Conservation (phyloP, 2,888 invertebrate species). For the Anagyrus pseudococci region DNA sequence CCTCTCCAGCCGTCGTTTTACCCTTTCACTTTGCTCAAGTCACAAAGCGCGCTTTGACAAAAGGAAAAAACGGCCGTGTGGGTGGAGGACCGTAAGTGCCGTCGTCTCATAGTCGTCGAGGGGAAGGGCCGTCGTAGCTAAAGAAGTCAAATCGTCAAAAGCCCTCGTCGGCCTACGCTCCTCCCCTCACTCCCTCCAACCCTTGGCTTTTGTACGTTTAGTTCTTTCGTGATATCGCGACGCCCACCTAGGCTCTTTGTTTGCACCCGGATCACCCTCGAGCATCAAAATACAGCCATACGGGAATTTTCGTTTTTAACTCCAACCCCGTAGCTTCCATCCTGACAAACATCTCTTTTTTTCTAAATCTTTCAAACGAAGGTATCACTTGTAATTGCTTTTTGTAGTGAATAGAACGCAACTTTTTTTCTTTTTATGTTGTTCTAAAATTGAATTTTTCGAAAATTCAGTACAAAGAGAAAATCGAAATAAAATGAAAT, state of each 20-base stretch:
- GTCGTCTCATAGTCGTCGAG: background rate
- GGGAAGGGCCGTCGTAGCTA: background rate
- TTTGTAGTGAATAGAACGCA: no score
- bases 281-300: background rate
- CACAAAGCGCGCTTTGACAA: background rate
- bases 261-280: background rate
- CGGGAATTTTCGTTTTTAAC: background rate
- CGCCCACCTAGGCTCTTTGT: background rate
- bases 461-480: background rate
- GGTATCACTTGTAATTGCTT: background rate
- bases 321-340: background rate
- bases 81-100: background rate
- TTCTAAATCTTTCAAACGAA: background rate
- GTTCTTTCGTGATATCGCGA: background rate
- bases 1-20: no score
- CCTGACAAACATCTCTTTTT: background rate
- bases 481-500: no score
- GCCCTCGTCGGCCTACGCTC: background rate
- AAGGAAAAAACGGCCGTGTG: background rate
- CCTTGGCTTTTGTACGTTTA: background rate
- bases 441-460: no score
- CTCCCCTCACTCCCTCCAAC: background rate
- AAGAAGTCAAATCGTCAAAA: conserved; percentile 17
- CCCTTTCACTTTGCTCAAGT: no score
- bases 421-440: background rate